Evolutionary conservation across 37 sponge, comb jelly and placozoan species (phyloP), one percentile per base, ranked within the genome.

Genomic region (Haliclona indistincta): DNA sequence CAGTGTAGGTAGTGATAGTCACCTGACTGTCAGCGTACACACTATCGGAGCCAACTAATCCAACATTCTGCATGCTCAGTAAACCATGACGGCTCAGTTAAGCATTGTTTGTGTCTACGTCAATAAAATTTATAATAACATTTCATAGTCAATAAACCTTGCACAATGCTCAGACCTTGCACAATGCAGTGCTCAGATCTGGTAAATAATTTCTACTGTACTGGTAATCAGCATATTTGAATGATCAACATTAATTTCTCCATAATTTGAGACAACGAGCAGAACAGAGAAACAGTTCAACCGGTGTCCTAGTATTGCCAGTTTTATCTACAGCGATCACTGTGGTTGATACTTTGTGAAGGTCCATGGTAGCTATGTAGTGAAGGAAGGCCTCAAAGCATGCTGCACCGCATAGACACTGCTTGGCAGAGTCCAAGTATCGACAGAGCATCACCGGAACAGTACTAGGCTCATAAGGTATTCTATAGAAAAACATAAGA

Each of bases 191-290:
- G n/a, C n/a, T n/a, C n/a, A n/a, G n/a, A n/a, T n/a, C n/a, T n/a
- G n/a, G n/a, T n/a, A n/a, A n/a, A n/a, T n/a, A n/a, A n/a, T n/a
- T n/a, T n/a, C n/a, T n/a, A n/a, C n/a, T n/a, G n/a, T n/a, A n/a
- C n/a, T n/a, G n/a, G n/a, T 63, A 63, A 63, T 4, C 28, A 63
- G 5, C 25, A 23, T 23, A 35, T 25, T 11, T 68, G 44, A 7
- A 23, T 5, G n/a, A n/a, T n/a, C n/a, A n/a, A n/a, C n/a, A n/a
- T 72, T 37, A 55, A 36, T 40, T 15, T 45, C 77, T 85, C 91
- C 91, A 91, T 5, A 91, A 68, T 74, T 85, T 91, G 6, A 85
- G 72, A 54, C 91, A 91, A 13, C 67, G 85, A 40, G 91, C 91
- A 39, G 81, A 85, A 54, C 91, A 91, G 17, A 91, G 83, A 52